Evolutionary conservation across 2,113 vertebrate species (phyloP), one percentile per base, ranked within the genome.

Genomic region (Eleginops maclovinus): DNA sequence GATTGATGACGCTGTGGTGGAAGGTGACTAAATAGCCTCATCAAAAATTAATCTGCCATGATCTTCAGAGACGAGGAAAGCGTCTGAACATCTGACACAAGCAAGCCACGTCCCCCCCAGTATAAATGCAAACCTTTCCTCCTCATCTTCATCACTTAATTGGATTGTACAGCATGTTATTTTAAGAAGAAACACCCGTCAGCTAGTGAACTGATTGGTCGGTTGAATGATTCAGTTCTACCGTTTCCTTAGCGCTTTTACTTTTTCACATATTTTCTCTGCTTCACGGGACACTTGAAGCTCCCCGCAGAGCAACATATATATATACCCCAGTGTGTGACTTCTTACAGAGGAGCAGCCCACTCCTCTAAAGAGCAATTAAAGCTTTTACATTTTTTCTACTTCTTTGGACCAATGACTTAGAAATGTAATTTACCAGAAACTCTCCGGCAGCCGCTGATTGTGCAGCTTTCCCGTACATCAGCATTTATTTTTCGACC

Each of bases 1-100:
- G 83, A 85, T 85, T 89, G 75, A 64, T 75, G 80, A 60, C 75
- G 81, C 70, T 26, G 50, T 16, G 76, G 63, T 50, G 63, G 74
- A 86, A 49, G 77, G 75, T 36, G 84, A 82, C 59, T 76, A 86
- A 86, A 91, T 86, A 24, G 69, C 61, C 68, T 88, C 81, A 89
- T 90, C 65, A 36, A 88, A 69, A 75, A 79, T 74, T 53, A 58
- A 86, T 88, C 67, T 74, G 60, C 41, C 21, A 5, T 21, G 72
- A 79, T 78, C 70, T 61, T 49, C 3, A 4, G 50, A 75, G 80
- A 73, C 71, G 28, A 72, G 81, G 79, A 77, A 83, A 87, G 82
- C 81, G 83, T 65, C 41, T 44, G 64, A 77, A 63, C 5, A n/a
- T n/a, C n/a, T 36, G 7, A 36, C 31, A 36, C 5, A 36, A 36